Percentiles rank a stretch among this genome's conserved stretches.
These are phyloP conservation scores for Lagorchestes hirsutus DNA, from an alignment of 2,797 vertebrate species.

Conservation along the genomic window DNA sequence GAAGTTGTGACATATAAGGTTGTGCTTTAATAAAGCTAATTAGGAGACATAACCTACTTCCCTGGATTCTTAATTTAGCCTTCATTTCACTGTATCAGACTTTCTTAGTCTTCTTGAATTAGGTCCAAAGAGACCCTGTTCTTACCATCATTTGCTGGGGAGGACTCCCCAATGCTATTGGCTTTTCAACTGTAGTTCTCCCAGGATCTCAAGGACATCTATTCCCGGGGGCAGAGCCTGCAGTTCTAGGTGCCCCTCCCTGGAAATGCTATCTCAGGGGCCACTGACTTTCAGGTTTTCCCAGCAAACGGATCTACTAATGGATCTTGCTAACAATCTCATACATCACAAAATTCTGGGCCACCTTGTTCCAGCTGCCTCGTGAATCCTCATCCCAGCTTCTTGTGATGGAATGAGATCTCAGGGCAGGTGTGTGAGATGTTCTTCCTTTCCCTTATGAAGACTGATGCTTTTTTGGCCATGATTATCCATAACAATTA, in stretches of 20 bases:
- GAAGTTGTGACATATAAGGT: neutral
- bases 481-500: slow-evolving; percentile 53
- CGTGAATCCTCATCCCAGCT: slow-evolving; percentile 56
- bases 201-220: neutral
- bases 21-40: neutral
- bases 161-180: neutral
- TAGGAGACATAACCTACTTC: neutral
- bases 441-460: slow-evolving; percentile 31
- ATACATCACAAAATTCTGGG: slow-evolving; percentile 77
- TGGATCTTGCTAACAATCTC: slow-evolving; percentile 78
- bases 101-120: neutral
- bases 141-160: neutral
- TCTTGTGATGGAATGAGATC: slow-evolving; percentile 76
- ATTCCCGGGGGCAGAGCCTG: neutral
- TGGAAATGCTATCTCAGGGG: neutral
- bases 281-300: neutral
- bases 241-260: neutral
- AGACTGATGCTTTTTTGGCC: slow-evolving; percentile 22
- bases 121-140: neutral
- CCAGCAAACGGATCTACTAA: slow-evolving; percentile 69
- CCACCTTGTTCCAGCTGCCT: slow-evolving; percentile 65
- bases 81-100: neutral
- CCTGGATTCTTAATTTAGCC: neutral
- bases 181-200: neutral
- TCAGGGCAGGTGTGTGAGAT: slow-evolving; percentile 48